These are phyloP conservation scores for Neodiprion pinetum DNA, from an alignment of 1,140 invertebrate genomes.

Conservation along the genomic window DNA sequence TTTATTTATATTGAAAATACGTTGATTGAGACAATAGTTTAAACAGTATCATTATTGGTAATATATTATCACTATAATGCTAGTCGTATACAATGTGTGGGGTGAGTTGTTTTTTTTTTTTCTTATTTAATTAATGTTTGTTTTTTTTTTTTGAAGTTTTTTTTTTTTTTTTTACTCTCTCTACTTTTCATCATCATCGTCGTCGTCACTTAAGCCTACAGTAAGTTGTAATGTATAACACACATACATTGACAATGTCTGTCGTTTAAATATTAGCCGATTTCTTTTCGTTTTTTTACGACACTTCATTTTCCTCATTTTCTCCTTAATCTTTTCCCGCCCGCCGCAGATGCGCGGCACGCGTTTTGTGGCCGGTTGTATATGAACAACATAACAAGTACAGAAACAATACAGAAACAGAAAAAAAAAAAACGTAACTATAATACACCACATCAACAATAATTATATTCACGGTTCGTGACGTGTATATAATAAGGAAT, in stretches of 20 bases:
- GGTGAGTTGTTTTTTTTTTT: constrained; percentile 41
- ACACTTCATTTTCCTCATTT: constrained; percentile 22
- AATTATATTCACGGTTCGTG: constrained; percentile 22
- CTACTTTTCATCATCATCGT: no score
- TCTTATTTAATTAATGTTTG: constrained; percentile 16
- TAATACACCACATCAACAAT: constrained; percentile 38
- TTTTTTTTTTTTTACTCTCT: background rate
- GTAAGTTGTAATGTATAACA: constrained; percentile 52
- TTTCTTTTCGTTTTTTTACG: constrained; percentile 13
- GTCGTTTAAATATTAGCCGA: constrained; percentile 27
- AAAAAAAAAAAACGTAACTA: constrained; percentile 40
- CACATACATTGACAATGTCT: constrained; percentile 57
- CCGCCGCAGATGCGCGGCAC: background rate
- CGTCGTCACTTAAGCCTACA: constrained; percentile 44
- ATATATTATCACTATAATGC: constrained; percentile 64
- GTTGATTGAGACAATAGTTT: constrained; percentile 64
- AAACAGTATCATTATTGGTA: constrained; percentile 63
- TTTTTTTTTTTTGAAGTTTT: constrained; percentile 25
- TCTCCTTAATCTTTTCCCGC: constrained; percentile 15
- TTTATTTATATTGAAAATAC: constrained; percentile 66
- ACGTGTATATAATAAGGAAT: no score
- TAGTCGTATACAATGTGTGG: constrained; percentile 63
- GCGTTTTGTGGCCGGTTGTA: constrained; percentile 5
- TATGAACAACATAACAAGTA: constrained; percentile 39
- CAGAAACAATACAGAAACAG: constrained; percentile 36